Conservation (phyloP, 2,113 vertebrate genomes). For the Meles meles region DNA sequence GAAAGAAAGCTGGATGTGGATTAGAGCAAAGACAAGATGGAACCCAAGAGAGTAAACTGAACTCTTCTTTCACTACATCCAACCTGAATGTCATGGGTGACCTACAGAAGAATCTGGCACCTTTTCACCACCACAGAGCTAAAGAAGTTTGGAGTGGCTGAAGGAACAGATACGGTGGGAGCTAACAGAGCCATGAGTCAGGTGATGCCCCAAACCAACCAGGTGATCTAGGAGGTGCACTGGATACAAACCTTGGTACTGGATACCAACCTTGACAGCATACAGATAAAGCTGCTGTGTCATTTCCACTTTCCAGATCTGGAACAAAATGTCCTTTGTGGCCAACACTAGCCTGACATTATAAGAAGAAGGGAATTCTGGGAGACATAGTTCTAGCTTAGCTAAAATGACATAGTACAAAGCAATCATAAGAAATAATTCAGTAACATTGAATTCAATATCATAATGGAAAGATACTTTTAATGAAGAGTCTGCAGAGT, state of each 20-base stretch:
- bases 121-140: not conserved
- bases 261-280: not conserved
- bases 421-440: not conserved
- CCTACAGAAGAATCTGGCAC: not conserved
- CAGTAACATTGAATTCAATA: not conserved
- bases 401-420: not conserved
- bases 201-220: not conserved
- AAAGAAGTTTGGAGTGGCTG: not conserved
- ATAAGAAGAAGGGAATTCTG: not conserved
- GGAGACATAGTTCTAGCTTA: not conserved
- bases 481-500: not conserved
- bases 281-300: not conserved
- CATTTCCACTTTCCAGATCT: not conserved
- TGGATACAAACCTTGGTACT: not conserved
- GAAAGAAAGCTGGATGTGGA: not conserved
- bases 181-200: not conserved
- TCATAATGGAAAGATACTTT: not conserved
- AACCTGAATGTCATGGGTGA: not conserved
- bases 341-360: not conserved
- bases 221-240: not conserved
- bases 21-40: not conserved
- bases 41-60: not conserved
- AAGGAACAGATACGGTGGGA: not conserved
- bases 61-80: not conserved
- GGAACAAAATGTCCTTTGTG: not conserved